Conservation (phyloP, 2,113 vertebrate species). For the Erythrocercus mccallii region DNA sequence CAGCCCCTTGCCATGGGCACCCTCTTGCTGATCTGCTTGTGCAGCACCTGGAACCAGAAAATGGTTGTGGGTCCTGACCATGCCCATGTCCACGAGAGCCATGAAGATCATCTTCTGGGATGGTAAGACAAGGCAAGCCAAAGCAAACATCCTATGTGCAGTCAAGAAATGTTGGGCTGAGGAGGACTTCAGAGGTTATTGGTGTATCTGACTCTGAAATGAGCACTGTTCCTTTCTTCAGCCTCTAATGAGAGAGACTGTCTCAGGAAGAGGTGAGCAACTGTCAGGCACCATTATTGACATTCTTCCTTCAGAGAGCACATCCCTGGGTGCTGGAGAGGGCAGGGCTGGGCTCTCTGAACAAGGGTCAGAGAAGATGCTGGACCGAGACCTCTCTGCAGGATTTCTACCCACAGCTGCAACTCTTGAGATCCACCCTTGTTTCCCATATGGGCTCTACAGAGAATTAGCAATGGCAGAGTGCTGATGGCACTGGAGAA, state of each 20-base stretch:
- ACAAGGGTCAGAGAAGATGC: neutral
- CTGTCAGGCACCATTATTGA: slow-evolving; percentile 66
- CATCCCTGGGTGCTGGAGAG: slow-evolving; percentile 2
- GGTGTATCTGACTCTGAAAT: slow-evolving; percentile 80
- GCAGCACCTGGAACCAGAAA: neutral
- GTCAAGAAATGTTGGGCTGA: neutral
- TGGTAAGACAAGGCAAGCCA: neutral
- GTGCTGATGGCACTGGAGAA: neutral
- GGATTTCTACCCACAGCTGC: neutral
- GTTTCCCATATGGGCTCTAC: neutral
- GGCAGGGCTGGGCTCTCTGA: rapidly evolving
- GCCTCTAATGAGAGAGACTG: slow-evolving; percentile 76
- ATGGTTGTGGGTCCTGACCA: neutral
- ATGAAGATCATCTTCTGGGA: neutral
- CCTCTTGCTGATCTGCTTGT: neutral
- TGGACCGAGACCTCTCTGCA: neutral
- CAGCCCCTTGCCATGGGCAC: neutral
- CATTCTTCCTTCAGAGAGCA: slow-evolving; percentile 58
- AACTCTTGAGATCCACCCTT: neutral
- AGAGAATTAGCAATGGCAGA: neutral
- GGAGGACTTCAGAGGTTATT: slow-evolving; percentile 69
- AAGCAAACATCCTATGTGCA: neutral
- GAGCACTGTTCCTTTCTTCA: slow-evolving; percentile 82
- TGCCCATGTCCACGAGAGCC: rapidly evolving
- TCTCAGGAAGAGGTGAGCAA: slow-evolving; percentile 72